Evolutionary conservation across 2,113 vertebrate species (phyloP), one percentile per base, ranked within the genome.

Genomic region (Cairina moschata): DNA sequence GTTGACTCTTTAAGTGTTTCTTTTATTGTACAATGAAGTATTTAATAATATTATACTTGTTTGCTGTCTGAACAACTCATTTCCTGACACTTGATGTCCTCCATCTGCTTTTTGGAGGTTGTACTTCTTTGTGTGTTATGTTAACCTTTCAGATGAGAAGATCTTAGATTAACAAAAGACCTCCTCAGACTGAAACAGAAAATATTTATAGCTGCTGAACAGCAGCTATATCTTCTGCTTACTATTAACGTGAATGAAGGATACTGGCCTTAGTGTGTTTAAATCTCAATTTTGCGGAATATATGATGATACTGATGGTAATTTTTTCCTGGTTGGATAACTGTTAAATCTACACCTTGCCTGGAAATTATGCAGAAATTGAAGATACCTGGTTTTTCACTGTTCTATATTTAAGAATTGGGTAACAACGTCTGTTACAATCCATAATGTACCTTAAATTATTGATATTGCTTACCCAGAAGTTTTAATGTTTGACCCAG

Each of bases 401-500:
- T 36, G 34, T 38, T 62, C 92, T 55, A 2, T 48, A 18, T 83
- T 89, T 72, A 34, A 79, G 23, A 89, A 38, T 7, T 38, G 42
- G 11, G 5, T 83, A 54, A 69, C 15, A 91, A 65, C 69, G 52
- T 83, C 31, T 60, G 20, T 65, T 87, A 11, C 9, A 87, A 32
- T 82, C 22, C 6, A 29, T 46, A 87, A 79, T 38, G 38, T 15
- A 22, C 46, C 42, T 71, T 72, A 20, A 92, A 40, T 6, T 62
- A 13, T 55, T 68, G 17, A 28, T 65, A 69, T 14, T 40, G 25
- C 21, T 54, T 88, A 60, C 25, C 40, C 1, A 9, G 38, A 66
- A 28, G 3, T 83, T 80, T 73, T n/a, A 0, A 0, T 54, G 18
- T 86, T 90, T 91, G 48, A 44, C 17, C 1, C 66, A 29, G 11